Evolutionary conservation across 2,888 invertebrate genomes (phyloP), one percentile per base, ranked within the genome.

Genomic region (Ectropis crepuscularia): DNA sequence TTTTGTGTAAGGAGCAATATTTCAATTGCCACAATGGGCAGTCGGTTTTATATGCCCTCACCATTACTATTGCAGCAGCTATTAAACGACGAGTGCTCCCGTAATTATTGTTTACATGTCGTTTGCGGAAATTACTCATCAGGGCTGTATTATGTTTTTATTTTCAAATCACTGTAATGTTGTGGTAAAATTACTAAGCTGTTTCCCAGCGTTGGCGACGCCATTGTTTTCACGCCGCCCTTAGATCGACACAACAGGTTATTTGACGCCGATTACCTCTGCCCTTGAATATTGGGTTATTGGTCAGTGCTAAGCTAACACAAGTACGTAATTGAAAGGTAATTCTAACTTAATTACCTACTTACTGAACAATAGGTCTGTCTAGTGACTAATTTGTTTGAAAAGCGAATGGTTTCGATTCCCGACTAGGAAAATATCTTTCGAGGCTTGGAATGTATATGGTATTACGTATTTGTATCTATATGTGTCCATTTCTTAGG

Each of bases 41-140:
- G 5, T 16, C 5, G 41, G 7, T 41, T 41, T 48, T 41, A 49
- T 72, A 75, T 68, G 74, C 74, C 57, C 61, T 70, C 67, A 67
- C 72, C 67, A 74, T 74, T 76, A 73, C 68, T 65, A 57, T 73
- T 64, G 69, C 62, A 73, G 65, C 69, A 73, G 65, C 69, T 67
- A 77, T 78, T 76, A 77, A 75, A 75, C 69, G 74, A 68, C 65
- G 60, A 73, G 70, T 74, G 73, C 69, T 76, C 75, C 76, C 63
- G 63, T 81, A 82, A 82, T 83, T 78, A 81, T 79, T 80, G 77
- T 81, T 83, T 80, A 81, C 79, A 75, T 77, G 76, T 78, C 73
- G 71, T 74, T 77, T 71, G 70, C 79, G 80, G 81, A 82, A 80
- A 80, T 75, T 67, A 75, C 69, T 75, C 71, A 70, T 74, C 77